Conservation (phyloP, 2,888 invertebrate species). For the Linhomoeus sp. region DNA sequence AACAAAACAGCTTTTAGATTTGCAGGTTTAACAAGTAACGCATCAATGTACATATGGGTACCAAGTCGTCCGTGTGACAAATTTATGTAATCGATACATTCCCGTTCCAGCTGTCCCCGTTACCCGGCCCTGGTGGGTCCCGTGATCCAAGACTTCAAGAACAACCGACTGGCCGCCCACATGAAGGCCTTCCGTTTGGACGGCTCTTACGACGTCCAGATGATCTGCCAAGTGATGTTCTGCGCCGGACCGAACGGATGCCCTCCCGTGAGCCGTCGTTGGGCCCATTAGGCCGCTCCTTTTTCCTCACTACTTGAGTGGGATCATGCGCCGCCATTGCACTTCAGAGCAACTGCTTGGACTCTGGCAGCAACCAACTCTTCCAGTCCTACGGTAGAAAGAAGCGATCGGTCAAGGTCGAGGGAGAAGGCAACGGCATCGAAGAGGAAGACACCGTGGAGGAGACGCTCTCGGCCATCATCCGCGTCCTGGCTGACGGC, state of each 20-base stretch:
- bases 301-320: no score
- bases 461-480: slow-evolving; percentile 25
- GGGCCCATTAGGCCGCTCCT: no score
- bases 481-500: slow-evolving; percentile 25
- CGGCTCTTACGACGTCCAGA: slow-evolving; percentile 27
- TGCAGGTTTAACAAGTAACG: slow-evolving; percentile 29
- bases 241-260: slow-evolving; percentile 28
- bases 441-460: slow-evolving; percentile 14
- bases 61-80: no score
- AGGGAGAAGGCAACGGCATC: neutral
- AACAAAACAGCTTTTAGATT: slow-evolving; percentile 21
- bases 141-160: slow-evolving; percentile 25
- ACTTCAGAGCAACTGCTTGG: slow-evolving; percentile 25
- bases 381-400: slow-evolving; percentile 27
- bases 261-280: slow-evolving; percentile 23
- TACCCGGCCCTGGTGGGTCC: slow-evolving; percentile 28
- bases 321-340: neutral
- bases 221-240: slow-evolving; percentile 27
- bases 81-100: neutral
- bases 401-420: slow-evolving; percentile 13
- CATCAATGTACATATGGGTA: slow-evolving; percentile 25
- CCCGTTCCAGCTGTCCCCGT: slow-evolving; percentile 22
- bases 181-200: slow-evolving; percentile 27
- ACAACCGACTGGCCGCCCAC: slow-evolving; percentile 24
- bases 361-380: slow-evolving; percentile 26